Evolutionary conservation across 2,113 vertebrate species (phyloP), one percentile per base, ranked within the genome.

Genomic region (Elgaria multicarinata): DNA sequence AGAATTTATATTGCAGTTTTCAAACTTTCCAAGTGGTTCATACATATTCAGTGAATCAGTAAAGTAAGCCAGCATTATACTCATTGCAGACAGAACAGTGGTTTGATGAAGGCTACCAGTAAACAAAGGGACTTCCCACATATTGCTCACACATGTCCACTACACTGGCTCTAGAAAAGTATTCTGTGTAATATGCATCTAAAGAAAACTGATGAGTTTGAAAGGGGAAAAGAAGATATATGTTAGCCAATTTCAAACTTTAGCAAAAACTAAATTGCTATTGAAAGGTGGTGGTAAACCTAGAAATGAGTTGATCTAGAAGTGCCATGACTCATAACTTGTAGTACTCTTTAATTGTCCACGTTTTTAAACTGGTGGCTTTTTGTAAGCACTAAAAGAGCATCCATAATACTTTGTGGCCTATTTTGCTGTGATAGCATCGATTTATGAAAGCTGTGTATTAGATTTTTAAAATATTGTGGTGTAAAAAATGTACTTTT

Each of bases 401-500:
- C 93, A 93, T 94, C 90, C 2, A 62, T 88, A 39, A 91, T 44
- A 91, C 95, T 92, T 93, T 92, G 89, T 92, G 90, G 95, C 94
- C 55, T 94, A 82, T 80, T 89, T 95, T 93, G 95, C 96, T 91
- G 92, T 95, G 89, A 92, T 94, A 86, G 93, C 90, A 93, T 94
- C 92, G 90, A 91, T 72, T 93, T 93, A 92, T 4, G 44, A 94
- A 95, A 92, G 92, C 94, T 87, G 89, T 94, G 95, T 93, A 90
- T 94, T 92, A 89, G 95, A 91, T 94, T 87, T 69, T 62, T 50
- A 93, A 95, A 90, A 93, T 89, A 89, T 90, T 80, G 87, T 91
- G 87, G 93, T 95, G 94, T 95, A 95, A 93, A 96, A 93, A 95
- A 96, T 95, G 92, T 95, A 93, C 95, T 94, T 95, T 95, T 93